Evolutionary conservation across 1,140 invertebrate genomes (phyloP), one percentile per base, ranked within the genome.

Genomic region (Trichonephila clavata): DNA sequence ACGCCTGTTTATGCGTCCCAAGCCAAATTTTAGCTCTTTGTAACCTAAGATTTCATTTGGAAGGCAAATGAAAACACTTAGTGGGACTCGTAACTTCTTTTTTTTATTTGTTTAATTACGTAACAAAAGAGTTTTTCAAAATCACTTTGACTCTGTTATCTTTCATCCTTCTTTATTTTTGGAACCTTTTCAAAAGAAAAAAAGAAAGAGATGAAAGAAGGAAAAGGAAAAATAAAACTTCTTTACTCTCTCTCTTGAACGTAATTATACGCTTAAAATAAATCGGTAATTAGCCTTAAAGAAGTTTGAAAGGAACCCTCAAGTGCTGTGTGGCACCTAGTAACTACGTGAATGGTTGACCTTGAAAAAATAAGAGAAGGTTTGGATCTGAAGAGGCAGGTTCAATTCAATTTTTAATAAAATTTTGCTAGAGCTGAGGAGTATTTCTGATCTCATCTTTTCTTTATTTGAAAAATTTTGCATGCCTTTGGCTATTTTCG

Each of bases 221-320:
- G 13, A 68, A 68, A 68, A 24, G 13, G 65, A 68, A 24, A 68
- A 68, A 21, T 10, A 68, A 68, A 68, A 68, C 65, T 24, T 27
- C n/a, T 27, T 4, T 68, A 68, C 65, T 68, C 65, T 24, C 24
- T n/a, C 65, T 13, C 65, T 68, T 24, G 10, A 8, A 10, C 7
- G 14, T 24, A 68, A 68, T 68, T 68, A 14, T 27, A 68, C 65
- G 65, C 65, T 68, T 68, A 68, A 68, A 68, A 68, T 68, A 68
- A 68, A 68, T 68, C 65, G 8, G 65, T 68, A 68, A 68, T 68
- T 68, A 68, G 65, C 24, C 65, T 68, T 24, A 68, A 68, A 68
- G 65, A 68, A 68, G n/a, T 68, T 13, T 68, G 13, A 24, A 68
- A 24, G 2, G 21, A n/a, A 24, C 65, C 8, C n/a, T 68, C n/a